phyloP scores from a whole-genome alignment of 1,140 invertebrate genomes.

The Lucilia cuprina region DNA sequence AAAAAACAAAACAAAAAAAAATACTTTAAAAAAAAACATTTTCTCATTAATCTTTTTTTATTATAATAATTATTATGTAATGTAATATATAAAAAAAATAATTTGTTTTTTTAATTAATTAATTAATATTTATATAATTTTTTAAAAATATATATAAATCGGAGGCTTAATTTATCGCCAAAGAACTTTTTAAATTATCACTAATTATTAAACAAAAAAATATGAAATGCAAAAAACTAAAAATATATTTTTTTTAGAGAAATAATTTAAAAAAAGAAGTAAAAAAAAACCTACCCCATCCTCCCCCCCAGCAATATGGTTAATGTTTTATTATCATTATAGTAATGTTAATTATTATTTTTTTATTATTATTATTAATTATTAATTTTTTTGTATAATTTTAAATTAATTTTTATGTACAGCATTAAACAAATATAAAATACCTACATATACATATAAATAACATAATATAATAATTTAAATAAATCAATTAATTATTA shows the following conservation, averaged over 20 bases:
- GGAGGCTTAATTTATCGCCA: slow-evolving; percentile 63
- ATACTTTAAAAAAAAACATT: neutral
- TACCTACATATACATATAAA: slow-evolving; percentile 41
- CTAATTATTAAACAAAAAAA: slow-evolving; percentile 38
- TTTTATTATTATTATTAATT: slow-evolving; percentile 7
- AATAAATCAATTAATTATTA: slow-evolving; percentile 36
- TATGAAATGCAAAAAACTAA: neutral
- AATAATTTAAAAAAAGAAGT: neutral
- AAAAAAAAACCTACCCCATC: neutral
- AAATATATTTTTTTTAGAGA: neutral
- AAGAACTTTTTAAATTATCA: slow-evolving; percentile 45
- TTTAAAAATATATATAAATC: slow-evolving; percentile 44
- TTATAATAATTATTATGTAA: slow-evolving; percentile 6
- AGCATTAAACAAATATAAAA: slow-evolving; percentile 24
- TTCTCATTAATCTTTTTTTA: neutral
- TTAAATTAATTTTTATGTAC: slow-evolving; percentile 35
- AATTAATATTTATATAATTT: slow-evolving; percentile 36
- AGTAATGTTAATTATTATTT: slow-evolving; percentile 18
- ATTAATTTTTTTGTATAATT: slow-evolving; percentile 25
- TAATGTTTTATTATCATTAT: slow-evolving; percentile 32
- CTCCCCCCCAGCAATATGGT: slow-evolving; percentile 30
- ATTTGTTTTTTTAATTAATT: slow-evolving; percentile 31
- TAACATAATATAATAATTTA: slow-evolving; percentile 33
- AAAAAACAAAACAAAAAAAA: neutral
- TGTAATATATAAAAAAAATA: slow-evolving; percentile 29